These are phyloP conservation scores for Didymodactylos carnosus DNA, from an alignment of 2,888 invertebrate species.

Conservation along the genomic window DNA sequence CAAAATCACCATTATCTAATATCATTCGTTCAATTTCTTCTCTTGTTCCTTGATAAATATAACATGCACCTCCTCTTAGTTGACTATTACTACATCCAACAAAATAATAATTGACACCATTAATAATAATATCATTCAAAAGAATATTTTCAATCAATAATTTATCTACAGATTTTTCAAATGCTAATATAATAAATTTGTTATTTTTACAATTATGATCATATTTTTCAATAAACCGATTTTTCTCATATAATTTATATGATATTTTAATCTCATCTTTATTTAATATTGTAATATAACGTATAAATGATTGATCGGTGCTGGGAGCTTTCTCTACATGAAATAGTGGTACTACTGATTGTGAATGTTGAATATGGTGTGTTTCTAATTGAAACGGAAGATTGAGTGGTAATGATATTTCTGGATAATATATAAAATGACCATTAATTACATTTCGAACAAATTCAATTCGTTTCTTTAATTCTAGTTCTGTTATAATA, in stretches of 20 bases:
- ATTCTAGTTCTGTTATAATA: background rate
- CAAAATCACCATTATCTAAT: background rate
- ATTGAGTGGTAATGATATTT: background rate
- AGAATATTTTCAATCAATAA: background rate
- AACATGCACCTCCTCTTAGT: background rate
- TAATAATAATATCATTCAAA: background rate
- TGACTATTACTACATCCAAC: background rate
- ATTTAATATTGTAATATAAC: background rate
- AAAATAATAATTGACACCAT: background rate
- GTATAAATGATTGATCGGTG: background rate
- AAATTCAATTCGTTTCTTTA: background rate
- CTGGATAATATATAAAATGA: background rate
- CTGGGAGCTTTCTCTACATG: no score
- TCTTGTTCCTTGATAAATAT: background rate
- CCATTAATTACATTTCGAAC: background rate
- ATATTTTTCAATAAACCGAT: background rate
- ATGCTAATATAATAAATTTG: background rate
- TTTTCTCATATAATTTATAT: background rate
- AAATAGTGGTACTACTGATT: background rate
- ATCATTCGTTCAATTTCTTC: background rate
- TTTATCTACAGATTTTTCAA: background rate
- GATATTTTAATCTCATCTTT: background rate
- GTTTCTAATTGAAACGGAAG: background rate
- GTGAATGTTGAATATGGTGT: background rate
- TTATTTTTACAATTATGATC: background rate